Evolutionary conservation across 2,888 invertebrate genomes (phyloP), one percentile per base, ranked within the genome.

Genomic region (Xestia xanthographa): DNA sequence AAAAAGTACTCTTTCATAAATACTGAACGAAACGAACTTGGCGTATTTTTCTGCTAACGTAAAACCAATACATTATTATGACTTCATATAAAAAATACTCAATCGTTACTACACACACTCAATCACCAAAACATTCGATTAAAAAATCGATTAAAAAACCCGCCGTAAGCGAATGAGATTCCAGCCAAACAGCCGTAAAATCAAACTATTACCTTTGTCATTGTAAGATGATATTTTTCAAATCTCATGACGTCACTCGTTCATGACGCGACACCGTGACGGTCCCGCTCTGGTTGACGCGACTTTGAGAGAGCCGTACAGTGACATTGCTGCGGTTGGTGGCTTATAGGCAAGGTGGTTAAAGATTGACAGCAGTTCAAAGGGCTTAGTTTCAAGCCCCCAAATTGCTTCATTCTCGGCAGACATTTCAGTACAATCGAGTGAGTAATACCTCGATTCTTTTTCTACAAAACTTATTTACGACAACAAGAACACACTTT

Each of bases 281-380:
- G 86, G 94, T 88, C 86, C 60, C 92, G 93, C 90, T 93, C 94
- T 93, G 89, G 87, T 94, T 93, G 75, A 72, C 43, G 77, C 85
- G 93, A 90, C 93, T 93, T 93, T 93, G 93, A 91, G 93, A 91
- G 86, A 85, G 72, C 77, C 74, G 85, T 17, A 82, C 91, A 90
- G 89, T 92, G 92, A 92, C 92, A 90, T 87, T 90, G 86, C 65
- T 77, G 83, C 63, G 63, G 70, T 76, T 62, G 45, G 63, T 65
- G 70, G 68, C 29, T 58, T 60, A 26, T 72, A 65, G 53, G 22
- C 75, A 71, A 66, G 81, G 63, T 58, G 38, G 56, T 43, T 20
- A 22, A 12, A 17, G 17, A 50, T 0, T 22, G 22, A 22, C 9
- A 29, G 17, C 41, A 8, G 41, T 8, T 41, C n/a, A 26, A 48